phyloP scores from a whole-genome alignment of 2,888 invertebrate species.

The Lochmaea crataegi region DNA sequence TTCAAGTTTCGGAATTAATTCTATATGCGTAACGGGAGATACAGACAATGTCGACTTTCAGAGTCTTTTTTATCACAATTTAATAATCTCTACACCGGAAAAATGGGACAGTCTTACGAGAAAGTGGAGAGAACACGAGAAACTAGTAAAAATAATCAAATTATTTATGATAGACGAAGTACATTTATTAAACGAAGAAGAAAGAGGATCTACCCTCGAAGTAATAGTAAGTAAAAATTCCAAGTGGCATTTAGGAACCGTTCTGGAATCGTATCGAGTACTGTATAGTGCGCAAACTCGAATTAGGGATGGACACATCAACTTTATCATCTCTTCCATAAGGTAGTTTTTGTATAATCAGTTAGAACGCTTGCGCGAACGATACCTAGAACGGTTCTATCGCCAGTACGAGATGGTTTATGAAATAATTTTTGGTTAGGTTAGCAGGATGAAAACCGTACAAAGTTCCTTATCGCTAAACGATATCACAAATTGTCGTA shows the following conservation, averaged over 20 bases:
- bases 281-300: no score
- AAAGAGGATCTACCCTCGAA: constrained; percentile 81
- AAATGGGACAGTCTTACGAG: constrained; percentile 87
- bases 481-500: constrained; percentile 36
- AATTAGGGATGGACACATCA: no score
- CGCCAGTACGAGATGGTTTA: background rate
- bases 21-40: constrained; percentile 82
- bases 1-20: constrained; percentile 70
- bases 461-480: constrained; percentile 59
- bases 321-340: no score
- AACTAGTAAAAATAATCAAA: constrained; percentile 72
- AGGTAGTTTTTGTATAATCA: no score
- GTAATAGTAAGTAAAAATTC: constrained; percentile 73
- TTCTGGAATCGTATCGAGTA: no score
- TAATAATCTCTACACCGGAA: constrained; percentile 85
- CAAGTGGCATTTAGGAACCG: no score
- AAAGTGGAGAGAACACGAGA: constrained; percentile 76
- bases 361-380: no score
- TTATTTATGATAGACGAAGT: constrained; percentile 83
- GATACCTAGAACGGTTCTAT: no score
- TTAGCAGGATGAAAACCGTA: constrained; percentile 81
- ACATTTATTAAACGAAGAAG: constrained; percentile 79
- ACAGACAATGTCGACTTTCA: constrained; percentile 73
- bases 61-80: constrained; percentile 64
- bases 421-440: constrained; percentile 51